These are phyloP conservation scores for Phataginus tricuspis DNA, from an alignment of 2,797 vertebrate species.

Conservation along the genomic window DNA sequence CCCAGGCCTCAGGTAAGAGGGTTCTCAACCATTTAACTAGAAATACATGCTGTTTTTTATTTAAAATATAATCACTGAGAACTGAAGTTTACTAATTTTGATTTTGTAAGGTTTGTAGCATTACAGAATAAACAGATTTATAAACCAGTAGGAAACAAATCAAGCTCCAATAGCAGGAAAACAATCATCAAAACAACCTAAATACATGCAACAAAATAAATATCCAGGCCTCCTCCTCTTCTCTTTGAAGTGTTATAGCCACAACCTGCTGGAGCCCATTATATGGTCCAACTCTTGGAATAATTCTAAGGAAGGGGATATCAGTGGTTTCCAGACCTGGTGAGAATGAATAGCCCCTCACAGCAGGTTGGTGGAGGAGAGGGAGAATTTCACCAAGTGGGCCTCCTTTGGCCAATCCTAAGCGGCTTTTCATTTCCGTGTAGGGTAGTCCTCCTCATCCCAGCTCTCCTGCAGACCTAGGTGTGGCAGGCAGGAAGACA, in stretches of 20 bases:
- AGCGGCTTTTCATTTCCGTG: background rate
- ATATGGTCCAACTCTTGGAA: background rate
- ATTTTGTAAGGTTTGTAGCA: slow-evolving; percentile 90
- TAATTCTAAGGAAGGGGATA: background rate
- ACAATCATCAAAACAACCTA: background rate
- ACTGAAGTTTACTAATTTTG: slow-evolving; percentile 87
- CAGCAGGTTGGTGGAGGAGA: background rate
- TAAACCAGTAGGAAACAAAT: slow-evolving; percentile 79
- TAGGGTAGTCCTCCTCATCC: background rate
- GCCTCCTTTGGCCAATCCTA: background rate
- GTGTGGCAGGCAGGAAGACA: background rate
- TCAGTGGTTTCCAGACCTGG: background rate
- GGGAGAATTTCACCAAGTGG: background rate
- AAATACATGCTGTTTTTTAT: slow-evolving; percentile 87
- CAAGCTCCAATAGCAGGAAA: slow-evolving; percentile 5
- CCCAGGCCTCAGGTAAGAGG: background rate
- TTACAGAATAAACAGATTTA: slow-evolving; percentile 88
- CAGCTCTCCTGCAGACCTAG: background rate
- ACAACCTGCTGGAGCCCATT: background rate
- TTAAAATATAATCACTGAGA: slow-evolving; percentile 87
- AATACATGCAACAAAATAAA: slow-evolving; percentile 32
- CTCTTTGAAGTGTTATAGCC: background rate
- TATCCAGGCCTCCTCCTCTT: background rate
- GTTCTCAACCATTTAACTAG: background rate
- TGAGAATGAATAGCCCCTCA: background rate